phyloP scores from a whole-genome alignment of 2,797 vertebrate species.

The Acipenser ruthenus region DNA sequence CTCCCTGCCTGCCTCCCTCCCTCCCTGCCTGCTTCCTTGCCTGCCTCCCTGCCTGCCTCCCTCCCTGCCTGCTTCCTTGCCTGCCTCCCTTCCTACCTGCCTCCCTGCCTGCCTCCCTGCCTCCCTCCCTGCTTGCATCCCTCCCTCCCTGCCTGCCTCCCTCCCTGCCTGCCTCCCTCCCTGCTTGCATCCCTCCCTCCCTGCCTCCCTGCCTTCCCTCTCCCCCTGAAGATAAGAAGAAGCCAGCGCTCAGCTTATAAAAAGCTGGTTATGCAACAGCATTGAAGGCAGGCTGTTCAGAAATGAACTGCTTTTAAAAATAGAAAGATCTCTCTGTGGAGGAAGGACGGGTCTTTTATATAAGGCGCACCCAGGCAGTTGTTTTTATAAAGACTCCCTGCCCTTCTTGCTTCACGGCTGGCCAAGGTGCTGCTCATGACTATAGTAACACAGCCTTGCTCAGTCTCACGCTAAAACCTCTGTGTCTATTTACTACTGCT shows the following conservation, averaged over 20 bases:
- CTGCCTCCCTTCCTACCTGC: slow-evolving; percentile 5
- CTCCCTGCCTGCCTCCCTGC: background rate
- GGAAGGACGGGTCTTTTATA: slow-evolving; percentile 33
- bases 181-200: slow-evolving; percentile 2
- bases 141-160: background rate
- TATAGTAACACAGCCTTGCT: background rate
- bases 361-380: slow-evolving; percentile 19
- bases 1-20: slow-evolving; percentile 5
- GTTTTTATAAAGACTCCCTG: slow-evolving; percentile 21
- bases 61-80: slow-evolving; percentile 4
- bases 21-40: slow-evolving; percentile 9
- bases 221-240: slow-evolving; percentile 21
- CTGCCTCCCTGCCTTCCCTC: slow-evolving; percentile 5
- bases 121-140: slow-evolving; percentile 14
- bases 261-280: background rate
- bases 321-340: slow-evolving; percentile 17
- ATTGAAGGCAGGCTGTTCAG: background rate
- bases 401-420: slow-evolving; percentile 7
- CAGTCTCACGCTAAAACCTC: slow-evolving; percentile 1
- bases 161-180: background rate
- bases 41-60: slow-evolving; percentile 7
- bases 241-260: slow-evolving; percentile 13
- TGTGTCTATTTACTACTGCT: background rate
- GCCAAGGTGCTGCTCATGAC: slow-evolving; percentile 20
- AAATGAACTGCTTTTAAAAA: background rate